Evolutionary conservation across 2,797 vertebrate genomes (phyloP).

Genomic region (Tiaroga cobitis): DNA sequence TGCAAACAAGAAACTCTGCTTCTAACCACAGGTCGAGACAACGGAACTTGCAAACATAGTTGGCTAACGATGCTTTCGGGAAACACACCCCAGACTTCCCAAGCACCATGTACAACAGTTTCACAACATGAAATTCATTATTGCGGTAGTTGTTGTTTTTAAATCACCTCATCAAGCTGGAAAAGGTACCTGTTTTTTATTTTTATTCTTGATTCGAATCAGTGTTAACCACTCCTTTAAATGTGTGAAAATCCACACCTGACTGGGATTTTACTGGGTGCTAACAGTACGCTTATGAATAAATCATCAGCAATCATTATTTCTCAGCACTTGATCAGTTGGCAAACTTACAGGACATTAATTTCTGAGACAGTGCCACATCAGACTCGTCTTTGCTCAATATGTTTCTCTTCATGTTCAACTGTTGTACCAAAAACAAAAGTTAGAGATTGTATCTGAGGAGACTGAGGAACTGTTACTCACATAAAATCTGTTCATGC

Average conservation of each 20-base stretch:
- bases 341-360: background rate
- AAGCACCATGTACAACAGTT: background rate
- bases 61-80: too few relatives aligned
- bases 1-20: too few relatives aligned
- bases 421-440: conserved; percentile 18
- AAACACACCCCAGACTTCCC: background rate
- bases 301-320: conserved; percentile 12
- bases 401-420: conserved; percentile 20
- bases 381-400: conserved; percentile 9
- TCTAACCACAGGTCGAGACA: too few relatives aligned
- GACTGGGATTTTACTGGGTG: background rate
- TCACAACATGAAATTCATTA: background rate
- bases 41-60: too few relatives aligned
- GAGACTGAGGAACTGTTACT: background rate
- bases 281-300: background rate
- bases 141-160: background rate
- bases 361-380: conserved; percentile 1
- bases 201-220: background rate
- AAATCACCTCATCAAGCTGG: background rate
- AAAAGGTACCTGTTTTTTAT: background rate
- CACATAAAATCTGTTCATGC: background rate
- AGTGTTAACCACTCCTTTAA: background rate
- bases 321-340: background rate
- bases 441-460: background rate
- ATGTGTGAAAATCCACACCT: background rate